Evolutionary conservation across 1,140 invertebrate species (phyloP).

Genomic region (Penaeus vannamei): DNA sequence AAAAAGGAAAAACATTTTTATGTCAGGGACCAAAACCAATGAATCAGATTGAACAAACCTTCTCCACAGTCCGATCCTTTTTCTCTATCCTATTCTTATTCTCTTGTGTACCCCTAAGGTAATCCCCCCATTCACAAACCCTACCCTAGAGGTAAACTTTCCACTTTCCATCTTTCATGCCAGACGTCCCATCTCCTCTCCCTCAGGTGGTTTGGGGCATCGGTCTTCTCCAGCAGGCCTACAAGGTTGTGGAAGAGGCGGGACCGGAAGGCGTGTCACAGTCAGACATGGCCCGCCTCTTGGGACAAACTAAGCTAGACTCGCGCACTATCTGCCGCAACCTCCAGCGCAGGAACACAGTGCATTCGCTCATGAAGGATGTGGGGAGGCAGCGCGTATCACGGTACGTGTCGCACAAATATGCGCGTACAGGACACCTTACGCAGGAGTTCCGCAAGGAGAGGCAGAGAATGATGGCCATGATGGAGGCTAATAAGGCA

Average conservation of each 20-base stretch:
- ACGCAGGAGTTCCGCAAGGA: slow-evolving; percentile 64
- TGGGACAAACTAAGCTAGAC: slow-evolving; percentile 75
- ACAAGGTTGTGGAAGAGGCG: slow-evolving; percentile 72
- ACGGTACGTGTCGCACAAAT: slow-evolving; percentile 67
- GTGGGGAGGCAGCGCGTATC: slow-evolving; percentile 74
- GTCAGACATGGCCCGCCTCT: slow-evolving; percentile 71
- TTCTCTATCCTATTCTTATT: too few relatives aligned
- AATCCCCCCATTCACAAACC: too few relatives aligned
- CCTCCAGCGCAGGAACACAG: slow-evolving; percentile 72
- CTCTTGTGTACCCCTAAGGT: too few relatives aligned
- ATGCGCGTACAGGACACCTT: slow-evolving; percentile 57
- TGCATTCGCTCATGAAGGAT: slow-evolving; percentile 75
- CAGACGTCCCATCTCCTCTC: not conserved
- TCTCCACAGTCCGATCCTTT: too few relatives aligned
- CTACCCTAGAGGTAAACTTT: too few relatives aligned
- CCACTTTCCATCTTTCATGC: not conserved
- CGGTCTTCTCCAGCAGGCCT: slow-evolving; percentile 73
- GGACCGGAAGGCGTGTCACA: slow-evolving; percentile 74
- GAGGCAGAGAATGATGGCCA: slow-evolving; percentile 65
- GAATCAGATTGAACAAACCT: too few relatives aligned
- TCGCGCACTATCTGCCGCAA: slow-evolving; percentile 74
- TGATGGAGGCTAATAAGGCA: slow-evolving; percentile 43
- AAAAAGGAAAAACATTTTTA: too few relatives aligned
- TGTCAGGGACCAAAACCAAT: too few relatives aligned
- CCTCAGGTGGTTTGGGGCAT: slow-evolving; percentile 40